Base-by-base conservation (phyloP, 2,797 vertebrate species). In the Sebastes melanostomus region DNA sequence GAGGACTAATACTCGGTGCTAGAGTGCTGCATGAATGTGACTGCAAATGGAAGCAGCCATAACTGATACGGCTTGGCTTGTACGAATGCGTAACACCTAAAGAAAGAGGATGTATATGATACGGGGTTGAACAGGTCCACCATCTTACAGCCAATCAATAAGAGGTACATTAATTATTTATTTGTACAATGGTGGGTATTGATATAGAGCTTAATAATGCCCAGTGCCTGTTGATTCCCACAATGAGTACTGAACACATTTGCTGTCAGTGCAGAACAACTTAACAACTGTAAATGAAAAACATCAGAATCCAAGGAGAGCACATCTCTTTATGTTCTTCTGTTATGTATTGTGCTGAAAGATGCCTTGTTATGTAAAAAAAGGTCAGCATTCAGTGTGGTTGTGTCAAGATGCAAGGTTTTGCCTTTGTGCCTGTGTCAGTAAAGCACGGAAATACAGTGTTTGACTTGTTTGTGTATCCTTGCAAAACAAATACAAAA, bases 1-100 rank as follows among this genome's bases (percentile, higher is more conserved):
- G 72, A 82, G 54, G 69, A 78, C 78, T 73, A 88, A 81, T 77
- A 70, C 67, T 55, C 20, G 24, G 32, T 67, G 71, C 60, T 11
- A 1, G 42, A 84, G 63, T 42, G 61, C 55, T 67, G 34, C 58
- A 50, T 66, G 50, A 85, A 55, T 55, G 29, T 66, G 29, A 20
- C n/a, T n/a, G 50, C 36, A 73, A 84, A 72, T 50, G 36, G 38
- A 82, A 20, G 54, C 16, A 20, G 36, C 60, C 16, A 18, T 59
- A 36, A 74, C 32, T 2, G 30, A 63, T 58, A 54, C n/a, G 8
- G 22, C 13, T 9, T 5, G 20, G 22, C 42, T 46, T 6, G 10
- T 60, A 13, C 46, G 13, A 82, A 61, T 30, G 50, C 13, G 8
- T n/a, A 54, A 32, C 7, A 65, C n/a, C 65, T 56, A 59, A 10